Evolutionary conservation across 2,113 vertebrate species (phyloP).

Genomic region (Perca flavescens): DNA sequence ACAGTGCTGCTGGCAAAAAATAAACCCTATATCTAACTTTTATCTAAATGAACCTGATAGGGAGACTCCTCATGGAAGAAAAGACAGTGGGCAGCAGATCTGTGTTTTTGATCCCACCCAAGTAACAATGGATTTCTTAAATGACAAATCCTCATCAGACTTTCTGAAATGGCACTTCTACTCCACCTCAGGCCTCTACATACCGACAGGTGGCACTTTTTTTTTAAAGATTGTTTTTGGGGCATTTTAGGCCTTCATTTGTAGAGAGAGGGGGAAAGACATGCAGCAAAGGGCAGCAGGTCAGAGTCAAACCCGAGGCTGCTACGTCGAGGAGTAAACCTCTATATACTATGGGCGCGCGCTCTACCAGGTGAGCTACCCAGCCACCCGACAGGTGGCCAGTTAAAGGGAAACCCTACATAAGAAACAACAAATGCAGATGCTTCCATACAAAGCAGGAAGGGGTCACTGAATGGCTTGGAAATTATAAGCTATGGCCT

Average conservation of each 20-base stretch:
- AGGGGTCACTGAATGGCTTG: neutral
- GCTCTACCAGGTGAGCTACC: no score
- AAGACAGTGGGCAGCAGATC: neutral
- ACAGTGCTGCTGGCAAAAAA: neutral
- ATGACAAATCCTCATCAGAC: neutral
- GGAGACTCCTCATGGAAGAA: neutral
- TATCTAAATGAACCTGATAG: conserved; percentile 3
- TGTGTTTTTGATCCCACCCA: neutral
- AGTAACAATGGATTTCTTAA: no score
- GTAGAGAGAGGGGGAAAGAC: no score
- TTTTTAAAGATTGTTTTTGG: no score
- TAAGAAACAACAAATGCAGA: neutral
- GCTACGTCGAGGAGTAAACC: no score
- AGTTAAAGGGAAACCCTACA: neutral
- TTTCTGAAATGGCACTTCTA: neutral
- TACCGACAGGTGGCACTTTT: neutral
- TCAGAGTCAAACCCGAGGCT: no score
- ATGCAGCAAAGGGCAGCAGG: no score
- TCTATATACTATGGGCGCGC: no score
- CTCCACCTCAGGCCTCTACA: neutral
- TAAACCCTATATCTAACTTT: neutral
- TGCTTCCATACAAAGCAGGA: neutral
- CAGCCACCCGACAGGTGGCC: no score
- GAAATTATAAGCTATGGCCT: neutral
- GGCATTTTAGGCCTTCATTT: no score